Evolutionary conservation across 2,113 vertebrate genomes (phyloP), one percentile per base, ranked within the genome.

Genomic region (Elanoides forficatus): DNA sequence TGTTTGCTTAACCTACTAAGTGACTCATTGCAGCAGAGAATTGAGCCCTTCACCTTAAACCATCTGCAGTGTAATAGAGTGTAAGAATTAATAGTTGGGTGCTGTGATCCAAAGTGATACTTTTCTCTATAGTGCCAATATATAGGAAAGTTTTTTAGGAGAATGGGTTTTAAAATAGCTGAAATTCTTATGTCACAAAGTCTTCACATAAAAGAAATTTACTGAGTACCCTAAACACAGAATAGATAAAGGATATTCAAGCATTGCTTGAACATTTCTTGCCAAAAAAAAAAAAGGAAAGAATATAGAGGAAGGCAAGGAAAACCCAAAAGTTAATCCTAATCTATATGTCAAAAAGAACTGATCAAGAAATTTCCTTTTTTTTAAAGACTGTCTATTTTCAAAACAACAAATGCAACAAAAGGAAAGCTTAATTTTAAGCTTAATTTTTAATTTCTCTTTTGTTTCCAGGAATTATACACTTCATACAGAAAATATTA

Each of bases 1-100:
- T 96, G 91, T 93, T 96, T 95, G 70, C 66, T 95, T 96, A 95
- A 90, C 91, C 83, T 93, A 36, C 22, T 60, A 89, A 95, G 73
- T 93, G 93, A 94, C 74, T 95, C 90, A 86, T 38, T 73, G 81
- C 90, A 76, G 70, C 56, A 66, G 53, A 90, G 82, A 91, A 66
- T 50, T 81, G 58, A 91, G 81, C 23, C 63, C 56, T 95, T 95
- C 86, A 82, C 62, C 76, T 87, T 87, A 91, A 97, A 75, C 93
- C 48, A 70, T 87, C 86, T 76, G 36, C 81, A 87, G 53, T 52
- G 58, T 80, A 87, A 91, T 34, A 81, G 53, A 91, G 32, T 50
- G 73, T 30, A 95, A 90, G 78, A 90, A 96, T 80, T 67, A 87
- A 89, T 62, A 89, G 52, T 30, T 85, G 70, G 19, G 47, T 92